These are phyloP conservation scores for Garrulus glandarius DNA, from an alignment of 2,797 vertebrate genomes.

Conservation along the genomic window DNA sequence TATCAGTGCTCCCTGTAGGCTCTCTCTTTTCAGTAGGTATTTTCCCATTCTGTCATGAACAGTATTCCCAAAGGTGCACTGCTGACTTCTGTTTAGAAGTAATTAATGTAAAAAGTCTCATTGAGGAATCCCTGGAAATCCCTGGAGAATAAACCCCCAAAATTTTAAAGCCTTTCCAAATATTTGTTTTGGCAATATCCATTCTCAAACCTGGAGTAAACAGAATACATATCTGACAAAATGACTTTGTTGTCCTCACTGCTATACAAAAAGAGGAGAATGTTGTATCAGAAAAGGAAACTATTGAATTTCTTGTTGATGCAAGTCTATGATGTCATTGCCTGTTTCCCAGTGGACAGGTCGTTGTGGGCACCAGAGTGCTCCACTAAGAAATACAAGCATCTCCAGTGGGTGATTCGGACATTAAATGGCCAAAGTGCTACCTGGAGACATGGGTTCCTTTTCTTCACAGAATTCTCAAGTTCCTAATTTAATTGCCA, in stretches of 20 bases:
- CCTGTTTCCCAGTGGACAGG: background rate
- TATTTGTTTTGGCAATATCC: background rate
- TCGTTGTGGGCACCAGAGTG: background rate
- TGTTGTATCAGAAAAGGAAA: background rate
- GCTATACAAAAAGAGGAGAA: background rate
- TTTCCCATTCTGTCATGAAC: background rate
- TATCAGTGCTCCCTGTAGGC: background rate
- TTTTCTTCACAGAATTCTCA: background rate
- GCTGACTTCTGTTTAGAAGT: background rate
- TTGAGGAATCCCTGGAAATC: background rate
- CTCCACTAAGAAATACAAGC: background rate
- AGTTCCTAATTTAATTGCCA: background rate
- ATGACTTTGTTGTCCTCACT: background rate
- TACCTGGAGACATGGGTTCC: background rate
- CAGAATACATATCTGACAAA: background rate
- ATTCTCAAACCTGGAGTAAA: background rate
- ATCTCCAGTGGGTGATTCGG: background rate
- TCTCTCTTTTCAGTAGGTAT: background rate
- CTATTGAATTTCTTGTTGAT: background rate
- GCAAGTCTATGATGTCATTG: background rate
- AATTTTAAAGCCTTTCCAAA: background rate
- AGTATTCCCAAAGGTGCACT: background rate
- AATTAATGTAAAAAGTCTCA: background rate
- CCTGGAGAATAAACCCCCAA: background rate
- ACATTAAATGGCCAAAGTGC: background rate